A percentile compares a stretch with the other conserved stretches of the same genome.
phyloP scores from a whole-genome alignment of 2,888 invertebrate species.

The Thumatha senex region DNA sequence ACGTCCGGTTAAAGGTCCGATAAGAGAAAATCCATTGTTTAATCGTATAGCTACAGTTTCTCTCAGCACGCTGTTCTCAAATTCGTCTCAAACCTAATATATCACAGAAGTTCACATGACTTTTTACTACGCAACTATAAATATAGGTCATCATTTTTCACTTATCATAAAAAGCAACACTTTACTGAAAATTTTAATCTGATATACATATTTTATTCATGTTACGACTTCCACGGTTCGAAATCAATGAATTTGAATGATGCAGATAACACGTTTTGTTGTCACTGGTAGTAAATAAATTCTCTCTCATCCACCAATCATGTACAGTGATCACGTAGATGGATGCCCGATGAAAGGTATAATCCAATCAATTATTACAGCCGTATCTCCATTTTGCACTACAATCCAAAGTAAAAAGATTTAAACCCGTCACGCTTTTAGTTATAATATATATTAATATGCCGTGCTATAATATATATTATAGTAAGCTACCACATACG shows the following conservation, averaged over 20 bases:
- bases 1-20: no score
- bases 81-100: no score
- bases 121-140: no score
- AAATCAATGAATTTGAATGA: conserved; percentile 63
- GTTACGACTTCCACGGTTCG: conserved; percentile 42
- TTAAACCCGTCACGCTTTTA: no score
- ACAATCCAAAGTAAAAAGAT: conserved; percentile 62
- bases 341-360: conserved; percentile 63
- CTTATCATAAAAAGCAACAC: conserved; percentile 25
- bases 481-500: no score
- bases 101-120: no score
- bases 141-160: background rate
- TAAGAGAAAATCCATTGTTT: no score
- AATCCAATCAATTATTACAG: conserved; percentile 78
- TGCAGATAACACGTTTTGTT: conserved; percentile 66
- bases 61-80: no score
- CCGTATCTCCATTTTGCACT: conserved; percentile 62
- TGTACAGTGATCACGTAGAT: conserved; percentile 71
- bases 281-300: conserved; percentile 73
- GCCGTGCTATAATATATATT: no score
- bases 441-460: no score
- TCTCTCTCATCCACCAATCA: conserved; percentile 63
- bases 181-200: conserved; percentile 49
- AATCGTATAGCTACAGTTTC: no score
- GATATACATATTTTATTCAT: conserved; percentile 60